Evolutionary conservation across 1,140 invertebrate species (phyloP).

Genomic region (Theocolax elegans): DNA sequence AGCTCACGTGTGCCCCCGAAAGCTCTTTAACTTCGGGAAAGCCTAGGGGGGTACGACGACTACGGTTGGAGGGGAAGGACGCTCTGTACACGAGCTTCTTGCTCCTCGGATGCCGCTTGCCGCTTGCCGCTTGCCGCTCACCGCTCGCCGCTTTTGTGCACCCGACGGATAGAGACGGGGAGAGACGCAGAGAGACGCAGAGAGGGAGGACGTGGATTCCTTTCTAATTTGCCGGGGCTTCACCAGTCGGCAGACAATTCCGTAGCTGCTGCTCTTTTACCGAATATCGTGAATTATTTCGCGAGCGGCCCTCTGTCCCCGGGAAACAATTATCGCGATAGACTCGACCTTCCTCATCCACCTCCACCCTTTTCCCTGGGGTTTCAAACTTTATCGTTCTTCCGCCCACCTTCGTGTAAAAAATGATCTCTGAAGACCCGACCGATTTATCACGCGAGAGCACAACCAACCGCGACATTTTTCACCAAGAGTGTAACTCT

Average conservation of each 20-base stretch:
- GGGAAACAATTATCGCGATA: constrained; percentile 26
- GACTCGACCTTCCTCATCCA: no score
- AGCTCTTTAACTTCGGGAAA: constrained; percentile 65
- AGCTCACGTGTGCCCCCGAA: constrained; percentile 66
- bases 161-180: no score
- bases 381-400: no score
- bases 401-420: no score
- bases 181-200: neutral
- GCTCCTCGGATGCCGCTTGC: no score
- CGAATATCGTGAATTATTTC: constrained; percentile 37
- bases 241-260: neutral
- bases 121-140: no score
- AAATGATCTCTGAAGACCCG: constrained; percentile 20
- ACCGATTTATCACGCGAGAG: constrained; percentile 7
- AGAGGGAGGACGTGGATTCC: constrained; percentile 19
- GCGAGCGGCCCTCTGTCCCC: no score
- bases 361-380: no score
- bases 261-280: constrained; percentile 12
- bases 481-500: no score
- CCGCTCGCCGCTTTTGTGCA: constrained; percentile 31
- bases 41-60: constrained; percentile 22
- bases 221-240: constrained; percentile 35
- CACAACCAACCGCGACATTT: no score
- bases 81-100: constrained; percentile 21
- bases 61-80: no score